Evolutionary conservation across 2,113 vertebrate species (phyloP), one percentile per base, ranked within the genome.

Genomic region (Xiphophorus couchianus): DNA sequence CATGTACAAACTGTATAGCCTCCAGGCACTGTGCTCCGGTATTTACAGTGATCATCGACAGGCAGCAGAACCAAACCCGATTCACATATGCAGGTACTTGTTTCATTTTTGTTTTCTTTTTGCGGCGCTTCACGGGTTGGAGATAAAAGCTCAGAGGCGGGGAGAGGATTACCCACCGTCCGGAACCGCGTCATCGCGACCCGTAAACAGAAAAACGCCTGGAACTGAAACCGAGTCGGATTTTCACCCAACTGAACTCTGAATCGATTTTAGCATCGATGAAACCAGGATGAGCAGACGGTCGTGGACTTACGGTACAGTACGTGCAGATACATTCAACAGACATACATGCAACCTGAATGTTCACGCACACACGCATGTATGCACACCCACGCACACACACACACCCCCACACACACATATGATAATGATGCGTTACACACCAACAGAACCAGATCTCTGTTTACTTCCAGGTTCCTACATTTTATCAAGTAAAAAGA

Each of bases 1-100:
- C 88, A 93, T 89, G 78, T 92, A 92, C 89, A 93, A 93, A 92
- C 88, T 73, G 82, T 86, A 83, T 85, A 78, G 88, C 89, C 89
- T 84, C 88, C 89, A 91, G 90, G 90, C 91, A 90, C 88, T 88
- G 88, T 83, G 86, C 89, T 88, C 90, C 87, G 82, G 25, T 87
- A 87, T 92, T 88, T 92, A 91, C 87, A 93, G 89, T 88, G 78
- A 70, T 84, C 70, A 63, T 58, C 74, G 85, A 87, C 86, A 85
- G 83, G 83, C 80, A 80, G 87, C 70, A 30, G 86, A 76, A 82
- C 82, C 80, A 27, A 76, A 75, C 79, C 84, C 88, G 84, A 73
- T 85, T 79, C 81, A 14, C 82, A 84, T 79, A 83, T 82, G 84
- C 74, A 73, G 80, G 89, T 84, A 84, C 83, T 67, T 70, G 76